A percentile compares a stretch with the other conserved stretches of the same genome.
phyloP scores from a whole-genome alignment of 2,888 invertebrate species.

The Orchesellides sinensis region DNA sequence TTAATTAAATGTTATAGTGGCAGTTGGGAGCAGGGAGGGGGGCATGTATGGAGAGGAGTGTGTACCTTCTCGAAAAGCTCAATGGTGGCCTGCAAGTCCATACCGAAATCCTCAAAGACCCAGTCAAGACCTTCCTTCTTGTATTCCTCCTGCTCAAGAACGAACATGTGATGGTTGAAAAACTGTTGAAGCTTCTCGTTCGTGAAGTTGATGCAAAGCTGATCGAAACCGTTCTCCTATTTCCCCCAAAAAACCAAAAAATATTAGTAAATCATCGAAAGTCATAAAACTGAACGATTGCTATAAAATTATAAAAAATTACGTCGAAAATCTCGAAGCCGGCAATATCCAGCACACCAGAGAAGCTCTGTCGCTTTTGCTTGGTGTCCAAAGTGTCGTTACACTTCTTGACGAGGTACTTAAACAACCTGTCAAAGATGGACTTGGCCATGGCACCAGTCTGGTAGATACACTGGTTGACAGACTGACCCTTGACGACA shows the following conservation, averaged over 20 bases:
- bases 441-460: conserved; percentile 77
- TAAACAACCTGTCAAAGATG: conserved; percentile 77
- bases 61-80: conserved; percentile 95
- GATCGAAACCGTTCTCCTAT: conserved; percentile 97
- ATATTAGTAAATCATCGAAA: neutral
- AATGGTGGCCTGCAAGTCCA: conserved; percentile 97
- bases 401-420: conserved; percentile 80
- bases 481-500: conserved; percentile 99
- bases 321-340: conserved; percentile 84
- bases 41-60: neutral
- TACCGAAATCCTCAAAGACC: conserved; percentile 98
- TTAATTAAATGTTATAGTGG: neutral
- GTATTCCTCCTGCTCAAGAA: conserved; percentile 98
- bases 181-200: conserved; percentile 98
- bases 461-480: conserved; percentile 81
- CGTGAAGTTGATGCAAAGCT: conserved; percentile 96
- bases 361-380: conserved; percentile 79
- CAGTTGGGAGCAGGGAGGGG: no score
- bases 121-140: conserved; percentile 94
- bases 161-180: conserved; percentile 99
- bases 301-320: conserved; percentile 78
- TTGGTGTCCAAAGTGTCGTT: conserved; percentile 80
- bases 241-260: neutral
- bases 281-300: neutral
- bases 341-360: conserved; percentile 81